These are phyloP conservation scores for Corynorhinus townsendii DNA, from an alignment of 2,113 vertebrate species.

Conservation along the genomic window DNA sequence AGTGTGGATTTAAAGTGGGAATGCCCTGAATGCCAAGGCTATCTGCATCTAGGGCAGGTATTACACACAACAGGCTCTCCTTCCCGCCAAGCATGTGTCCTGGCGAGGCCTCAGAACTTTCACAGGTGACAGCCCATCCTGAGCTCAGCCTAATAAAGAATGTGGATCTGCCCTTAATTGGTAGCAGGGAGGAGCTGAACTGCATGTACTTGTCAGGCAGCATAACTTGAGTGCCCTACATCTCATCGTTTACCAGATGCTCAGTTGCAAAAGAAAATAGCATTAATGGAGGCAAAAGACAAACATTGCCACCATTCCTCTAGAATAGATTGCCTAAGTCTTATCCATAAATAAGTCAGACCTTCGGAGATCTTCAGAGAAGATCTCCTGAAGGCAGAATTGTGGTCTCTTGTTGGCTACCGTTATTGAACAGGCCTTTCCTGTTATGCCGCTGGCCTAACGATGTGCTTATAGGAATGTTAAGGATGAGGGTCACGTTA, in stretches of 20 bases:
- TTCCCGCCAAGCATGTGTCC: neutral
- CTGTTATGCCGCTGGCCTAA: neutral
- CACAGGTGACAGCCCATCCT: conserved; percentile 11
- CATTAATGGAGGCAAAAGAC: neutral
- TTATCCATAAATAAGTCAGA: neutral
- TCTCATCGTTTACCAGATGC: conserved; percentile 38
- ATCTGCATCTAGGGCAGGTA: neutral
- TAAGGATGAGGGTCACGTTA: neutral
- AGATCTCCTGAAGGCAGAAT: neutral
- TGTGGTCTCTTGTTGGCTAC: neutral
- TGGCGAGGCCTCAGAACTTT: neutral
- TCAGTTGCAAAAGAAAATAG: neutral
- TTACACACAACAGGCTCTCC: neutral
- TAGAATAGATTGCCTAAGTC: neutral
- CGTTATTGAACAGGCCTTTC: neutral
- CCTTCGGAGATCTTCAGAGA: neutral
- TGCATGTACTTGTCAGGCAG: conserved; percentile 22
- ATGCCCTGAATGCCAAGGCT: neutral
- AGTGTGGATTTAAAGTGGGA: neutral
- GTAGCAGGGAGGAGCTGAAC: conserved; percentile 3
- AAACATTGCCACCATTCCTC: neutral
- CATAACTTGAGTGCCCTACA: neutral
- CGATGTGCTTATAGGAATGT: neutral
- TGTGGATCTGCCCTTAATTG: neutral
- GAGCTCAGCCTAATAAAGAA: conserved; percentile 18